A percentile compares a stretch with the other conserved stretches of the same genome.
phyloP scores from a whole-genome alignment of 1,140 invertebrate genomes.

The Drosophila rufa region DNA sequence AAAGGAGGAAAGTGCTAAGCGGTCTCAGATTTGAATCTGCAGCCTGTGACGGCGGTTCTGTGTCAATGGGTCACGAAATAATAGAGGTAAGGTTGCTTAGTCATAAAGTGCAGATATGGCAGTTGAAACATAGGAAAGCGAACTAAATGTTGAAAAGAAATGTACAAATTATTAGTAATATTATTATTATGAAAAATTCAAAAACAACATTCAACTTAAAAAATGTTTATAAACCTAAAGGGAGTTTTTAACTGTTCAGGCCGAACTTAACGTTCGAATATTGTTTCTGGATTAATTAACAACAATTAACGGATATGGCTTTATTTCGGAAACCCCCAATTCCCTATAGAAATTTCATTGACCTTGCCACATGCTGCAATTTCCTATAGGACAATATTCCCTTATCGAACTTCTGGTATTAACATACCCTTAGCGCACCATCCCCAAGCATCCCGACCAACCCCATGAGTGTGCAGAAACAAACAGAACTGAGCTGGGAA shows the following conservation, averaged over 20 bases:
- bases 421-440: slow-evolving; percentile 26
- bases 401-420: slow-evolving; percentile 1
- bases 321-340: neutral
- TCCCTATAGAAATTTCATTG: slow-evolving; percentile 10
- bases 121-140: neutral
- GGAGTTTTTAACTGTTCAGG: neutral
- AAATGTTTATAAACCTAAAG: neutral
- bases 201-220: neutral
- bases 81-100: slow-evolving; percentile 19
- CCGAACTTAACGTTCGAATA: no score
- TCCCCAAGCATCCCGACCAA: slow-evolving; percentile 14
- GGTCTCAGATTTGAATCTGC: slow-evolving; percentile 24
- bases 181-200: neutral
- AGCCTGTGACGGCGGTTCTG: slow-evolving; percentile 7
- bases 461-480: slow-evolving; percentile 18
- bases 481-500: slow-evolving; percentile 16
- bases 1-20: slow-evolving; percentile 9
- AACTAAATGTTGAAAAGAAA: no score
- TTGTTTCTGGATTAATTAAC: neutral
- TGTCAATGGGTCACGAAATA: slow-evolving; percentile 40
- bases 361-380: slow-evolving; percentile 44
- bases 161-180: no score
- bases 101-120: neutral
- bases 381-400: slow-evolving; percentile 7
- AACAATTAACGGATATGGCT: neutral